Evolutionary conservation across 2,113 vertebrate genomes (phyloP), one percentile per base, ranked within the genome.

Genomic region (Coptodon bakossiorum): DNA sequence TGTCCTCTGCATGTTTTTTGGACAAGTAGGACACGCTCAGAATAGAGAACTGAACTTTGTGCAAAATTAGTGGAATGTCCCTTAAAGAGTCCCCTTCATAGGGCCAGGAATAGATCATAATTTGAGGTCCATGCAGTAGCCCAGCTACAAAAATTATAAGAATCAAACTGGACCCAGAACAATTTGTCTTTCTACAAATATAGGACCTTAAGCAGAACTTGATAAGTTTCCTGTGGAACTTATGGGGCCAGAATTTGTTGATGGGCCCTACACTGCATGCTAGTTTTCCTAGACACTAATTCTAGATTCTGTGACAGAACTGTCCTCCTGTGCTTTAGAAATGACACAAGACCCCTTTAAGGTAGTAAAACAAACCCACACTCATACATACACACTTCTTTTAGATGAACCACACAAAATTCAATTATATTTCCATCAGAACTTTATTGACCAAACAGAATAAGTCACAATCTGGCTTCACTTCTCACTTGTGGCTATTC

Each of bases 361-460:
- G 16, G 6, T 17, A 17, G 24, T 31, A 50, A 78, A 50, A 50
- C 71, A 50, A n/a, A 7, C 16, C 16, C 68, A 27, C 29, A 53
- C 43, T 5, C 83, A 38, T 22, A 48, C 59, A 68, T 10, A 63
- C 52, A 57, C 52, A 36, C 8, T 3, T 53, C 1, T 52, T 16
- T 52, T 19, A 13, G 38, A 91, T 63, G 34, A 91, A 94, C 6
- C 31, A 94, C 54, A 90, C 89, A 81, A 38, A 81, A 53, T 61
- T 68, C 68, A 9, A 24, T 81, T 3, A 12, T 13, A 87, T 19
- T 82, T 82, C 24, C 16, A 66, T 88, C 80, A 93, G 85, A 82
- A 29, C 86, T 95, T 95, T 95, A 95, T 95, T 95, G 3, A 79
- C 52, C 82, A 87, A 17, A 54, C 31, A 45, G 36, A 68, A 38